Evolutionary conservation across 1,140 invertebrate species (phyloP).

Genomic region (Apocrypta bakeri): DNA sequence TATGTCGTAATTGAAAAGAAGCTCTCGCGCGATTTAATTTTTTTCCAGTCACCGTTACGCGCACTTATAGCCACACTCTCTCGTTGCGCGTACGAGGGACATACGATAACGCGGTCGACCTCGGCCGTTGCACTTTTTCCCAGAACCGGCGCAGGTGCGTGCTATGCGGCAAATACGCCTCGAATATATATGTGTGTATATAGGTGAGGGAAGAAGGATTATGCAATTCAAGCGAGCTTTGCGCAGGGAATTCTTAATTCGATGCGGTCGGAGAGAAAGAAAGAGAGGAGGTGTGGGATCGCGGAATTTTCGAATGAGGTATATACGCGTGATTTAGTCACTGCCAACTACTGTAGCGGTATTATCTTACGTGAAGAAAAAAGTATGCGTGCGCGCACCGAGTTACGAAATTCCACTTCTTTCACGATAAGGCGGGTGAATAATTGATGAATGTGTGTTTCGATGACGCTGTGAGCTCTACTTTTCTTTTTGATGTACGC

Average conservation of each 20-base stretch:
- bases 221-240: conserved; percentile 11
- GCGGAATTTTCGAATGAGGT: neutral
- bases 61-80: neutral
- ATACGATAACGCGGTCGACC: conserved; percentile 38
- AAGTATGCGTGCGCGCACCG: too few relatives aligned
- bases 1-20: conserved; percentile 45
- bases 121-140: conserved; percentile 30
- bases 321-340: neutral
- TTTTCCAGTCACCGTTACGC: conserved; percentile 24
- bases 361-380: too few relatives aligned
- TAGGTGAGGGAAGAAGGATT: neutral
- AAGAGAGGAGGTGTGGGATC: conserved; percentile 3
- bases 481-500: too few relatives aligned
- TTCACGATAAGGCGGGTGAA: too few relatives aligned
- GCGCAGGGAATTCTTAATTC: conserved; percentile 24
- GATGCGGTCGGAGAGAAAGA: conserved; percentile 1
- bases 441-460: too few relatives aligned
- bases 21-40: conserved; percentile 25
- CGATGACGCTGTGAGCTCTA: too few relatives aligned
- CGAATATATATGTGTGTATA: neutral
- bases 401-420: too few relatives aligned
- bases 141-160: conserved; percentile 27
- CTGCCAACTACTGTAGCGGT: neutral
- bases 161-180: neutral
- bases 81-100: neutral